These are phyloP conservation scores for Tiaroga cobitis DNA, from an alignment of 2,797 vertebrate genomes.

Conservation along the genomic window DNA sequence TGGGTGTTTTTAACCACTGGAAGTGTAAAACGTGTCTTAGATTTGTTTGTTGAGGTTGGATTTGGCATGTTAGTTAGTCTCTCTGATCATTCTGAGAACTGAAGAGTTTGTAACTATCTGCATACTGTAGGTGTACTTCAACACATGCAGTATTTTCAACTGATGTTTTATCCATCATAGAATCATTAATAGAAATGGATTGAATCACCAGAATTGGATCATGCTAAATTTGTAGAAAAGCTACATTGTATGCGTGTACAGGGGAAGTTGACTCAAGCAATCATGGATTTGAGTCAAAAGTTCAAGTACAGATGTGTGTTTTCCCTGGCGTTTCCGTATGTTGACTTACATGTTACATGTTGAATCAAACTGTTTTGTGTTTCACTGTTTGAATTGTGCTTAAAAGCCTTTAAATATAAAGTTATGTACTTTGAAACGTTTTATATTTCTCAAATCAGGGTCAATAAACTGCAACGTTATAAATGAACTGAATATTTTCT, in stretches of 20 bases:
- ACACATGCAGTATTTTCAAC: neutral
- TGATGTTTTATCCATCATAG: neutral
- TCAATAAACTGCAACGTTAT: neutral
- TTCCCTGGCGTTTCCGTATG: neutral
- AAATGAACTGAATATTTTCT: neutral
- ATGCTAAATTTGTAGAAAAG: neutral
- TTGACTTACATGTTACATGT: neutral
- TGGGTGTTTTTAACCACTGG: slow-evolving; percentile 73
- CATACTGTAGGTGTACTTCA: neutral
- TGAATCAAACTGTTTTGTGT: neutral
- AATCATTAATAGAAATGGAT: neutral
- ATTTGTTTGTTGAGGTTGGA: slow-evolving; percentile 67
- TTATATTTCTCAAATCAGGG: neutral
- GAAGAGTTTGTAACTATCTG: neutral
- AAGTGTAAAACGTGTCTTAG: slow-evolving; percentile 73
- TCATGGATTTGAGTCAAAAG: slow-evolving; percentile 28
- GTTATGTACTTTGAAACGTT: neutral
- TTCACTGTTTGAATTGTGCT: neutral
- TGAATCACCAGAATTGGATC: neutral
- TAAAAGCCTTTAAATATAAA: neutral
- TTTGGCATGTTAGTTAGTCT: slow-evolving; percentile 59
- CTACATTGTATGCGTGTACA: neutral
- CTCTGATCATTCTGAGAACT: neutral
- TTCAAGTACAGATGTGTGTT: neutral
- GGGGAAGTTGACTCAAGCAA: slow-evolving; percentile 6